phyloP scores from a whole-genome alignment of 2,113 vertebrate genomes.

The Lamprotornis superbus region DNA sequence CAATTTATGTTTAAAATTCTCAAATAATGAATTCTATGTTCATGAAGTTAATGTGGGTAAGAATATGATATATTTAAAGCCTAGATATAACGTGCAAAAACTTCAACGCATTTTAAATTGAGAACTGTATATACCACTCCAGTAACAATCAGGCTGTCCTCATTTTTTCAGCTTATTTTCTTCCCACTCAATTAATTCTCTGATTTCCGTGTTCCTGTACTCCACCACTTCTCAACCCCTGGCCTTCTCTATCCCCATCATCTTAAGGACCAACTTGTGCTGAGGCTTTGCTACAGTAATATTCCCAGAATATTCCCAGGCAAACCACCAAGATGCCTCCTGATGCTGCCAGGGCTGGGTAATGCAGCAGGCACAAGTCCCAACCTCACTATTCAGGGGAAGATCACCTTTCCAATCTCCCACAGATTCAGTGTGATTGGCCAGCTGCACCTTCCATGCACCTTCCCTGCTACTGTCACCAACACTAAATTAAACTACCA shows the following conservation, averaged over 20 bases:
- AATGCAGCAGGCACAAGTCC: neutral
- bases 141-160: neutral
- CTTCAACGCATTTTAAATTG: neutral
- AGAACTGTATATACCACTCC: neutral
- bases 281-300: neutral
- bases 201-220: neutral
- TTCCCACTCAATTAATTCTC: neutral
- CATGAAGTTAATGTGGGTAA: neutral
- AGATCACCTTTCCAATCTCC: neutral
- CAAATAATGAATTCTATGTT: slow-evolving; percentile 12
- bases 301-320: neutral
- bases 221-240: neutral
- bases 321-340: neutral
- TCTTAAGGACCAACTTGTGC: neutral
- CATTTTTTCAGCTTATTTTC: neutral
- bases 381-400: neutral
- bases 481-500: neutral
- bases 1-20: slow-evolving; percentile 25
- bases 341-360: neutral
- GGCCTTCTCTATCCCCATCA: neutral
- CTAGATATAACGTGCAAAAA: neutral
- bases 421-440: neutral
- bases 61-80: neutral
- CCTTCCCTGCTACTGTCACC: neutral
- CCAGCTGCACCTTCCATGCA: fast-evolving